A percentile compares a stretch with the other conserved stretches of the same genome.
Conservation (phyloP, 1,140 invertebrate genomes). For the Drosophila trapezifrons region DNA sequence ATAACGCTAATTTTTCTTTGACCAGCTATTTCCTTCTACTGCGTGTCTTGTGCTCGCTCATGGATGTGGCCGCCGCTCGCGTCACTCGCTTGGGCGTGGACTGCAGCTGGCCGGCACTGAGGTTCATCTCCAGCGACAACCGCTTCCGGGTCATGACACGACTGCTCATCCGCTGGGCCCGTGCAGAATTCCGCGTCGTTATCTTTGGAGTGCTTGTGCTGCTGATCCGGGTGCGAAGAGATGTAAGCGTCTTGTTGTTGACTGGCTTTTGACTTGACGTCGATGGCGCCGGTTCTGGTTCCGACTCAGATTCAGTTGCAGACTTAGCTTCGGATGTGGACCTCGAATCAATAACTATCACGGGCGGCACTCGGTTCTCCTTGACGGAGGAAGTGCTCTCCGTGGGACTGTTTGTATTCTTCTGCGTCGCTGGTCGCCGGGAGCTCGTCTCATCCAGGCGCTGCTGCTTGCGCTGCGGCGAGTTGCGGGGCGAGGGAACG, state of each 20-base stretch:
- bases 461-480: slow-evolving; percentile 58
- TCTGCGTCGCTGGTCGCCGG: not conserved
- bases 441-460: slow-evolving; percentile 45
- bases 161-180: slow-evolving; percentile 35
- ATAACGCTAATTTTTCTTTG: too few relatives aligned
- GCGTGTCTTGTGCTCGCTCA: slow-evolving; percentile 10
- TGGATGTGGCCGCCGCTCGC: slow-evolving; percentile 5
- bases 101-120: slow-evolving; percentile 53
- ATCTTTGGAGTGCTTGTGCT: slow-evolving; percentile 36
- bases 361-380: slow-evolving; percentile 50
- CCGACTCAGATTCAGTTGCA: slow-evolving; percentile 1
- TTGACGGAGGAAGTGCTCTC: slow-evolving; percentile 61
- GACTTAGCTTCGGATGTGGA: not conserved
- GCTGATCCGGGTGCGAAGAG: not conserved
- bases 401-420: slow-evolving; percentile 54
- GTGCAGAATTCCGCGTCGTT: slow-evolving; percentile 60
- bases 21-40: slow-evolving; percentile 26
- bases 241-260: not conserved
- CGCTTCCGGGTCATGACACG: slow-evolving; percentile 68
- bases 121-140: slow-evolving; percentile 62
- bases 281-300: not conserved
- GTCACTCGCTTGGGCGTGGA: slow-evolving; percentile 65
- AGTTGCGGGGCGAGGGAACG: slow-evolving; percentile 18
- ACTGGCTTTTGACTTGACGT: not conserved
- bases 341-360: not conserved